Evolutionary conservation across 2,888 invertebrate species (phyloP).

Genomic region (Nowickia ferox): DNA sequence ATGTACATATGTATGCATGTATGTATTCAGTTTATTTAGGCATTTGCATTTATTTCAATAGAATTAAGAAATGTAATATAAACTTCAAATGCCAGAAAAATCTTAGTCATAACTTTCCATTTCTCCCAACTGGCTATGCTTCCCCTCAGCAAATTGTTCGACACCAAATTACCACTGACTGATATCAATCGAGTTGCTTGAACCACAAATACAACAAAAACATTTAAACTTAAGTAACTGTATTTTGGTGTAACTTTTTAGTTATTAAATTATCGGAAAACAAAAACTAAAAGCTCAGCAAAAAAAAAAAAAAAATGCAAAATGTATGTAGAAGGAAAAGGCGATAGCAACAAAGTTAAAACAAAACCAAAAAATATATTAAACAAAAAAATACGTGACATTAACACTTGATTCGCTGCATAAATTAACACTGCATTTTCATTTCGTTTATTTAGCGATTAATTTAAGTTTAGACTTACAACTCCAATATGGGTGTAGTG

Average conservation of each 20-base stretch:
- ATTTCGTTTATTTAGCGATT: slow-evolving; percentile 53
- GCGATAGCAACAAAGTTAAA: slow-evolving; percentile 32
- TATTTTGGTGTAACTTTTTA: slow-evolving; percentile 31
- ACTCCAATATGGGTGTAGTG: slow-evolving; percentile 23
- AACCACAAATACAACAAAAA: slow-evolving; percentile 10
- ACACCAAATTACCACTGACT: neutral
- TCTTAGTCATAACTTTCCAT: no score
- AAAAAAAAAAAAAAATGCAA: slow-evolving; percentile 44
- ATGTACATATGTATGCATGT: no score
- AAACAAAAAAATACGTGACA: slow-evolving; percentile 64
- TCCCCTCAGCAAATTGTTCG: slow-evolving; percentile 1
- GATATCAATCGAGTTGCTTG: slow-evolving; percentile 38
- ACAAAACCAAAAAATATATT: neutral
- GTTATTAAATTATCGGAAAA: slow-evolving; percentile 25
- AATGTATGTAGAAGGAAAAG: slow-evolving; percentile 20
- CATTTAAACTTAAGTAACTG: slow-evolving; percentile 42
- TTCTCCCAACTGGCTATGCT: neutral
- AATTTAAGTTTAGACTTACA: slow-evolving; percentile 61
- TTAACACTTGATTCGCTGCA: slow-evolving; percentile 72
- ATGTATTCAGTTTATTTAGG: neutral
- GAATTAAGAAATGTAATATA: neutral
- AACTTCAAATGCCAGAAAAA: neutral
- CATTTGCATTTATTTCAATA: neutral
- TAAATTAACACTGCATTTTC: slow-evolving; percentile 71
- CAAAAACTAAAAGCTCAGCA: slow-evolving; percentile 40